Evolutionary conservation across 2,113 vertebrate genomes (phyloP).

Genomic region (Urocitellus parryii): DNA sequence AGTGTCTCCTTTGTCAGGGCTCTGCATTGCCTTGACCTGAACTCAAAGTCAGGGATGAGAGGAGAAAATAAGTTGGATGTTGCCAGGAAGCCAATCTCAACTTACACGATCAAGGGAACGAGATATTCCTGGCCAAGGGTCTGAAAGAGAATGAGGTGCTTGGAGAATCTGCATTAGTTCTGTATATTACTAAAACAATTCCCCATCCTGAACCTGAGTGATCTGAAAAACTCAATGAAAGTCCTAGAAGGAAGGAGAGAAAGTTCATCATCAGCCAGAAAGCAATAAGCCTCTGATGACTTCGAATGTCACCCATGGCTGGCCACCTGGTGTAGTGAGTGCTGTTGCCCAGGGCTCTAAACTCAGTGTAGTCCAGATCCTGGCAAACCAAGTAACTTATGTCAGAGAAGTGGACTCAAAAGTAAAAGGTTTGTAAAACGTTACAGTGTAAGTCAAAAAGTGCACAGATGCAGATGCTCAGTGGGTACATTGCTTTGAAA

Average conservation of each 20-base stretch:
- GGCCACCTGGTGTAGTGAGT: neutral
- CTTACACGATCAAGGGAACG: neutral
- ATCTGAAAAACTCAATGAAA: neutral
- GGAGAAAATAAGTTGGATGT: neutral
- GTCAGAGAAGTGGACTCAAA: neutral
- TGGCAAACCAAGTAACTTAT: conserved; percentile 4
- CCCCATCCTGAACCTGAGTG: neutral
- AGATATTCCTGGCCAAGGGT: neutral
- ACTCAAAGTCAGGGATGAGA: neutral
- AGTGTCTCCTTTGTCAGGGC: neutral
- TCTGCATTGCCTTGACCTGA: neutral
- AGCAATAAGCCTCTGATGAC: neutral
- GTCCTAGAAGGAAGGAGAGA: neutral
- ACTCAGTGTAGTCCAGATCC: neutral
- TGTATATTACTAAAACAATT: neutral
- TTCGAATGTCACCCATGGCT: too few relatives aligned
- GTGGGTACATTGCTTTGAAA: conserved; percentile 49
- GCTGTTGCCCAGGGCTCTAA: neutral
- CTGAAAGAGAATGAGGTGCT: neutral
- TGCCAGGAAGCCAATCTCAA: neutral
- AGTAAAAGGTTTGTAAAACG: conserved; percentile 33
- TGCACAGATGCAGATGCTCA: neutral
- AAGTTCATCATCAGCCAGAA: neutral
- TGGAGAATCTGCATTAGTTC: neutral
- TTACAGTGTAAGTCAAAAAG: conserved; percentile 20